A percentile compares a stretch with the other conserved stretches of the same genome.
Conservation (phyloP, 2,888 invertebrate genomes). For the Eumacrocentrus americanus region DNA sequence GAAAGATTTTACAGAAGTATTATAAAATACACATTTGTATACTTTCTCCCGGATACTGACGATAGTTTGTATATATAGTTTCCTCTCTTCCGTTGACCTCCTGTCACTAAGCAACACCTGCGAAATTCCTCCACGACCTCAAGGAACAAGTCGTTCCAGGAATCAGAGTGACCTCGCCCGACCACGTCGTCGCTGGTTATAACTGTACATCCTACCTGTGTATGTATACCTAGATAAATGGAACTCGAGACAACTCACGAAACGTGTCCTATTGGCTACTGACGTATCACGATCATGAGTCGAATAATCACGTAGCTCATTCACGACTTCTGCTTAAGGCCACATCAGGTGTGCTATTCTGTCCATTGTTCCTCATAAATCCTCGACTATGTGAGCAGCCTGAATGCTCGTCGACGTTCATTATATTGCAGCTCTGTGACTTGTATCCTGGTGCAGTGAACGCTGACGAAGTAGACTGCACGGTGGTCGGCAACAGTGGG, state of each 20-base stretch:
- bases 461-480: slow-evolving; percentile 25
- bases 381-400: slow-evolving; percentile 23
- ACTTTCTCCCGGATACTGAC: slow-evolving; percentile 45
- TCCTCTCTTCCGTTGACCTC: slow-evolving; percentile 15
- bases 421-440: neutral
- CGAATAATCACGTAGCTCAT: slow-evolving; percentile 45
- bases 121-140: slow-evolving; percentile 24
- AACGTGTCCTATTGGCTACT: slow-evolving; percentile 34
- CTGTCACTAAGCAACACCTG: slow-evolving; percentile 15
- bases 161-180: slow-evolving; percentile 52
- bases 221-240: slow-evolving; percentile 38
- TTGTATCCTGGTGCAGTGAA: slow-evolving; percentile 5
- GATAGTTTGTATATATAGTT: too few relatives aligned
- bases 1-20: slow-evolving; percentile 19
- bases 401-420: slow-evolving; percentile 9
- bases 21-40: slow-evolving; percentile 11
- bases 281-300: slow-evolving; percentile 5
- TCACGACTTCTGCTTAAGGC: slow-evolving; percentile 40
- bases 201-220: slow-evolving; percentile 59
- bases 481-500: slow-evolving; percentile 11
- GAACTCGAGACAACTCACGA: slow-evolving; percentile 38
- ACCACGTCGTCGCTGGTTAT: slow-evolving; percentile 37
- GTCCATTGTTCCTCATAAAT: slow-evolving; percentile 45
- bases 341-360: slow-evolving; percentile 30
- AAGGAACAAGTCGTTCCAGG: slow-evolving; percentile 44